Evolutionary conservation across 2,888 invertebrate species (phyloP).

Genomic region (Leptopterna dolabrata): DNA sequence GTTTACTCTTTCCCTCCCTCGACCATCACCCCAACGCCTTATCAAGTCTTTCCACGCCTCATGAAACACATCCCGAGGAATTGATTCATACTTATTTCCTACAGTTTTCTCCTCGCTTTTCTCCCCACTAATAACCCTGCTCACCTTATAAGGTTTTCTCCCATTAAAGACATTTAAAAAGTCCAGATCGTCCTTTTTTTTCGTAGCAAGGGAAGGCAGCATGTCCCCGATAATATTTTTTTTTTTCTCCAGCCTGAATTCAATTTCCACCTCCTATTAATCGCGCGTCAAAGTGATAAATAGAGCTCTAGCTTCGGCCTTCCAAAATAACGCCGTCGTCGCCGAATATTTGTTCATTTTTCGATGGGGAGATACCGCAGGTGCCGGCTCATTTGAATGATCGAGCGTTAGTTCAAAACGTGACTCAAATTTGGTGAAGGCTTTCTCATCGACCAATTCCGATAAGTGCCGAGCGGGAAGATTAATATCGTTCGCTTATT

Average conservation of each 20-base stretch:
- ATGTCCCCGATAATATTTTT: constrained; percentile 18
- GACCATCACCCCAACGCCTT: background rate
- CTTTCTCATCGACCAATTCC: background rate
- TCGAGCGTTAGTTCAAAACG: background rate
- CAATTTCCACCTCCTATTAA: constrained; percentile 51
- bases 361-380: background rate
- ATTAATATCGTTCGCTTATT: background rate
- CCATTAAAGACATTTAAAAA: constrained; percentile 34
- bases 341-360: background rate
- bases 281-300: constrained; percentile 39
- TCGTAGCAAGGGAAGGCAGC: background rate
- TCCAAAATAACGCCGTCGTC: background rate
- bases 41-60: constrained; percentile 55
- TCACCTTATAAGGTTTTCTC: background rate
- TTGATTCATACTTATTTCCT: constrained; percentile 53
- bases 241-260: constrained; percentile 17
- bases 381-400: background rate
- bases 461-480: background rate
- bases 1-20: background rate
- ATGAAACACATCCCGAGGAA: constrained; percentile 55
- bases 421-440: background rate
- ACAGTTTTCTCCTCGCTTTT: constrained; percentile 15
- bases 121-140: background rate
- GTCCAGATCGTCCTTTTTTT: background rate
- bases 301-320: background rate